Percentiles rank a stretch among this genome's conserved stretches.
These are phyloP conservation scores for Tragelaphus buxtoni DNA, from an alignment of 2,113 vertebrate genomes.

Conservation along the genomic window DNA sequence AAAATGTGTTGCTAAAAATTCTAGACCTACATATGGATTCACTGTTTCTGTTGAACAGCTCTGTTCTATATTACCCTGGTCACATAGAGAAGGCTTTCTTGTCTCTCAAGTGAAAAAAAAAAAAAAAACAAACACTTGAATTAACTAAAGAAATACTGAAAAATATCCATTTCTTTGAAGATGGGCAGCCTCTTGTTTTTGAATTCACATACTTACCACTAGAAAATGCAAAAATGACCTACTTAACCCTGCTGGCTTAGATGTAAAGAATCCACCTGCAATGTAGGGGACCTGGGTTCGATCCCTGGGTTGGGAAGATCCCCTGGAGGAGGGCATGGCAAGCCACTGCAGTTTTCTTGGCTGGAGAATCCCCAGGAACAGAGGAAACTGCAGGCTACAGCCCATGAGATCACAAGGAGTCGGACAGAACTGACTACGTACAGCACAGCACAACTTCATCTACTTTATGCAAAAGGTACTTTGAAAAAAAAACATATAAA, in stretches of 20 bases:
- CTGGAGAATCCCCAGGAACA: not conserved
- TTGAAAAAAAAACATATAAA: not conserved
- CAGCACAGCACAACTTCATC: not conserved
- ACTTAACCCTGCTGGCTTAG: not conserved
- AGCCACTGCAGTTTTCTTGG: not conserved
- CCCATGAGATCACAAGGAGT: not conserved
- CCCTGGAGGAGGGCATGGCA: not conserved
- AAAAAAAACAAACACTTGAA: not conserved
- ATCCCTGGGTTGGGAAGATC: not conserved
- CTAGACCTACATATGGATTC: not conserved
- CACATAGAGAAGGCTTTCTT: not conserved
- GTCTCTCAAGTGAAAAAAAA: not conserved
- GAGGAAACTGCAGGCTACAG: not conserved
- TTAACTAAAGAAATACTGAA: not conserved
- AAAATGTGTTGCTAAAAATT: not conserved
- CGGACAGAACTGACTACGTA: accelerated
- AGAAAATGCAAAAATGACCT: not conserved
- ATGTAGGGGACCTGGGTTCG: not conserved
- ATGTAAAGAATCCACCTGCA: not conserved
- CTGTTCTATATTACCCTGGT: not conserved
- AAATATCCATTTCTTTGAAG: not conserved
- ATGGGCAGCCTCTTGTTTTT: not conserved
- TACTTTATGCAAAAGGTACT: not conserved
- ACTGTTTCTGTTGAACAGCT: not conserved
- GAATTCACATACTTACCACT: not conserved